Evolutionary conservation across 2,797 vertebrate genomes (phyloP).

Genomic region (Mareca strepera): DNA sequence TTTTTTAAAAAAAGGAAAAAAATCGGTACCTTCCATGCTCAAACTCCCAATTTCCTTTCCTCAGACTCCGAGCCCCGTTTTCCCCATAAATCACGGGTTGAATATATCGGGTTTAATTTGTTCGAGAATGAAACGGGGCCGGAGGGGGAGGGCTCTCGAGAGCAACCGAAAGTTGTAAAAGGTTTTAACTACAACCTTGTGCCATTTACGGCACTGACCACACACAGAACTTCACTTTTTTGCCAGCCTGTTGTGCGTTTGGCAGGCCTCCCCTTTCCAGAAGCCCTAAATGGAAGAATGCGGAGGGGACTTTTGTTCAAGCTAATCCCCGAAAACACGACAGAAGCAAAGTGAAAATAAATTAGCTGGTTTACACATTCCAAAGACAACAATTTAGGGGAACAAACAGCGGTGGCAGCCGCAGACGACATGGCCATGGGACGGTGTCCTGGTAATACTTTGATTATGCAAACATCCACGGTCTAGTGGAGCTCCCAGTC

Average conservation of each 20-base stretch:
- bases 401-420: conserved; percentile 38
- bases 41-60: background rate
- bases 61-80: background rate
- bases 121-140: background rate
- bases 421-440: conserved; percentile 7
- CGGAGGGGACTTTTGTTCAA: background rate
- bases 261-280: background rate
- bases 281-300: background rate
- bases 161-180: background rate
- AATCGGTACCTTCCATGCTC: background rate
- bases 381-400: conserved; percentile 25
- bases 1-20: background rate
- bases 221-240: background rate
- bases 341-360: conserved; percentile 17
- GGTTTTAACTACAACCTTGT: background rate
- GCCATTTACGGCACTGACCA: background rate
- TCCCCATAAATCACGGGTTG: background rate
- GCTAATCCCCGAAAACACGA: conserved; percentile 28
- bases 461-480: conserved; percentile 50
- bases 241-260: background rate
- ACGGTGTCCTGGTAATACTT: conserved; percentile 16
- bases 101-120: background rate
- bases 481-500: conserved; percentile 28
- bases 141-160: background rate
- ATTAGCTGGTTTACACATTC: conserved; percentile 27